phyloP scores from a whole-genome alignment of 2,888 invertebrate genomes.

The Clistopyga incitator region DNA sequence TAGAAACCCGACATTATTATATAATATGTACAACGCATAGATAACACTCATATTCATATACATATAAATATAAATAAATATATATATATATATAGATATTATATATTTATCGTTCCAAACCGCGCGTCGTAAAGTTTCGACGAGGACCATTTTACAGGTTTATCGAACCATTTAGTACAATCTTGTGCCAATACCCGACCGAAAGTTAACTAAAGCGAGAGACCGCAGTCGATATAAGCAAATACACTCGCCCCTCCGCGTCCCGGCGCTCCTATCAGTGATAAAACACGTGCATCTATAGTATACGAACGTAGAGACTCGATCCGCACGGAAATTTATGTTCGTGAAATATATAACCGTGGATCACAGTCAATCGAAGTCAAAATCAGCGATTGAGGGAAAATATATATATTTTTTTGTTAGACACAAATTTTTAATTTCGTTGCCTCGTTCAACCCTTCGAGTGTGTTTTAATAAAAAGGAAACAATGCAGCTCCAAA shows the following conservation, averaged over 20 bases:
- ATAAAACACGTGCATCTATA: constrained; percentile 38
- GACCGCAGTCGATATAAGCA: constrained; percentile 61
- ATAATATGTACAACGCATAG: constrained; percentile 37
- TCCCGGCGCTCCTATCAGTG: constrained; percentile 26
- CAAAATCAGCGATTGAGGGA: no score
- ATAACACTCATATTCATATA: constrained; percentile 31
- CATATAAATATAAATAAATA: constrained; percentile 37
- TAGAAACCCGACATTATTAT: constrained; percentile 40
- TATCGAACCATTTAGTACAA: constrained; percentile 81
- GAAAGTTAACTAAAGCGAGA: constrained; percentile 74
- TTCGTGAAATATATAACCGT: no score
- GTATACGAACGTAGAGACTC: constrained; percentile 51
- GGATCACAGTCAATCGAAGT: no score
- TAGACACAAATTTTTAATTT: no score
- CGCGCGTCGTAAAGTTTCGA: constrained; percentile 51
- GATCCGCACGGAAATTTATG: no score
- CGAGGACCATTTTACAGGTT: constrained; percentile 68
- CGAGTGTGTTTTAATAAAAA: no score
- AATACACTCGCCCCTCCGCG: constrained; percentile 20
- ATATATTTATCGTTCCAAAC: constrained; percentile 51
- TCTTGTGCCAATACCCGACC: constrained; percentile 82
- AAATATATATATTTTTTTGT: no score
- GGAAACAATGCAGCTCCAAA: no score
- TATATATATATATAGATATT: constrained; percentile 34
- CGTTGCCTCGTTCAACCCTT: no score